These are phyloP conservation scores for Diplodus puntazzo DNA, from an alignment of 2,797 vertebrate genomes.

Conservation along the genomic window DNA sequence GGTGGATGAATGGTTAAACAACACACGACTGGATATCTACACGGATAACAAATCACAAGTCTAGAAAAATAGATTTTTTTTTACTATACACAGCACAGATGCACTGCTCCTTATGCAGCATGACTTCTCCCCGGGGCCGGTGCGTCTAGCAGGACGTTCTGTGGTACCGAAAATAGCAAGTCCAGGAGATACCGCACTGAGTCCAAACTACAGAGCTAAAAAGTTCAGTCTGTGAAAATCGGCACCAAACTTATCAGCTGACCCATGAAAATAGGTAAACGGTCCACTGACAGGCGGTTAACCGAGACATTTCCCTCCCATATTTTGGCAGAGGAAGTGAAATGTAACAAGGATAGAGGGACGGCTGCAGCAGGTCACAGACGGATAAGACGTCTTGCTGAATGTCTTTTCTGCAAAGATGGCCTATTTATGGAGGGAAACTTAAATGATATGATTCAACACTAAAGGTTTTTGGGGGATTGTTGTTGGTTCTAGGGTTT, in stretches of 20 bases:
- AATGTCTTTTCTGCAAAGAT: not conserved
- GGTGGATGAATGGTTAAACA: not conserved
- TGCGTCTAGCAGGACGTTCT: not conserved
- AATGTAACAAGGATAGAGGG: not conserved
- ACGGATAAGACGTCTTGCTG: not conserved
- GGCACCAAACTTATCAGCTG: not conserved
- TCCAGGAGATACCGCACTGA: not conserved
- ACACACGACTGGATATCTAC: not conserved
- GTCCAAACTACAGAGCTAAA: not conserved
- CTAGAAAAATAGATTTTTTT: too few relatives aligned
- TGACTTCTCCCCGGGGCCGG: not conserved
- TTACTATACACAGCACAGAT: not conserved
- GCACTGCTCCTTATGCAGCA: not conserved
- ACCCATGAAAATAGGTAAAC: conserved; percentile 25
- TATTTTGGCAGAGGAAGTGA: conserved; percentile 8
- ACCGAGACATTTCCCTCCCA: not conserved
- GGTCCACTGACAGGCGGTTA: not conserved
- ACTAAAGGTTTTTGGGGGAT: not conserved
- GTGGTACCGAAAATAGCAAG: not conserved
- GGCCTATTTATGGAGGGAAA: not conserved
- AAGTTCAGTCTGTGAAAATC: conserved; percentile 14
- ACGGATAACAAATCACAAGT: not conserved
- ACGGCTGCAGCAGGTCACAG: not conserved
- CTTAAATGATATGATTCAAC: not conserved
- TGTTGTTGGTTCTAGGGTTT: not conserved